These are phyloP conservation scores for Dallia pectoralis DNA, from an alignment of 2,797 vertebrate species.

Conservation along the genomic window DNA sequence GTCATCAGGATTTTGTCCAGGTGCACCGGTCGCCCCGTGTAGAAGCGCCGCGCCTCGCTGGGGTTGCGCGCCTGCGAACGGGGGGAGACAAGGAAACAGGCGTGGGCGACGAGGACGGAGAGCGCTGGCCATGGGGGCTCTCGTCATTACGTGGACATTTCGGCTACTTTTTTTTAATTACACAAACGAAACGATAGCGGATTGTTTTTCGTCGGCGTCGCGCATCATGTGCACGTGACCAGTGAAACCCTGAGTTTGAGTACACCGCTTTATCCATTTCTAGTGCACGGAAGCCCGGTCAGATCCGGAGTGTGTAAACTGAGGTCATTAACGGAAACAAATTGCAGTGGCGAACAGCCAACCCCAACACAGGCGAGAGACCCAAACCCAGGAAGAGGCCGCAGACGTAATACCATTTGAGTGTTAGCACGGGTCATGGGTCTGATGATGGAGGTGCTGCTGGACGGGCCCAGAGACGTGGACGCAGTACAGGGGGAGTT, in stretches of 20 bases:
- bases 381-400: background rate
- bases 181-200: too few species aligned
- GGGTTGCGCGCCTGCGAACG: conserved; percentile 69
- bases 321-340: too few species aligned
- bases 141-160: background rate
- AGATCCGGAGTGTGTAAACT: too few species aligned
- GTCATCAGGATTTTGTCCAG: conserved; percentile 89
- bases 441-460: background rate
- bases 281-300: too few species aligned
- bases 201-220: too few species aligned
- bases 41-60: conserved; percentile 77
- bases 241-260: too few species aligned
- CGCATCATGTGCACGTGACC: too few species aligned
- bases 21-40: conserved; percentile 87
- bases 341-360: background rate
- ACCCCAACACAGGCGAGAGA: background rate
- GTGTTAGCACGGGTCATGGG: conserved; percentile 75
- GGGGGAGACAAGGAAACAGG: background rate
- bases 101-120: background rate
- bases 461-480: background rate
- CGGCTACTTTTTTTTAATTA: too few species aligned
- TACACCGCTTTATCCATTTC: background rate
- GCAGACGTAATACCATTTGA: conserved; percentile 61
- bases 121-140: background rate
- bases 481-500: background rate